Conservation (phyloP, 1,140 invertebrate genomes). For the Mesaphorura yosii region DNA sequence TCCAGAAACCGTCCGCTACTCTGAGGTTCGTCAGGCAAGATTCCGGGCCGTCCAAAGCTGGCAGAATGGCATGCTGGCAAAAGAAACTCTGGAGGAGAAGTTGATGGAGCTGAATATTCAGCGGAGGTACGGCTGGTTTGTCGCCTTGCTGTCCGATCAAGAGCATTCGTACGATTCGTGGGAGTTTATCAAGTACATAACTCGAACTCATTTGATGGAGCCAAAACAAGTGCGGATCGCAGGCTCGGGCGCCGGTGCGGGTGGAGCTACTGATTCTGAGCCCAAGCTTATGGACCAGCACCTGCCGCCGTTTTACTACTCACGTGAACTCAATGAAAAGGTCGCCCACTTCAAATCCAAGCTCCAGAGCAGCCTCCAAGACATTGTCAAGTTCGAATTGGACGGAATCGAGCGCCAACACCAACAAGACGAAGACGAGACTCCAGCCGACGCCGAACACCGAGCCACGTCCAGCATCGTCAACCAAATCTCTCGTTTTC, state of each 20-base stretch:
- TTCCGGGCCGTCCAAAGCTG: constrained; percentile 37
- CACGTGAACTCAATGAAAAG: constrained; percentile 11
- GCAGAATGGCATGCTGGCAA: constrained; percentile 47
- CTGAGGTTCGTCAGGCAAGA: constrained; percentile 36
- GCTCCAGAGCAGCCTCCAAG: neutral
- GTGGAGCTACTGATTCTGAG: too few relatives aligned
- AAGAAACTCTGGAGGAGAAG: constrained; percentile 68
- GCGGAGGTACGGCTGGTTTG: constrained; percentile 61
- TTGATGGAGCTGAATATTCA: constrained; percentile 59
- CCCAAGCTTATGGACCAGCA: too few relatives aligned
- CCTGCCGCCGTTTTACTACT: constrained; percentile 37
- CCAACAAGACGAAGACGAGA: neutral
- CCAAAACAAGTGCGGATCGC: too few relatives aligned
- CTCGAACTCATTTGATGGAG: constrained; percentile 52
- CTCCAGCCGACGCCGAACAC: constrained; percentile 7
- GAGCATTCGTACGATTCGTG: constrained; percentile 53
- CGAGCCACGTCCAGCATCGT: constrained; percentile 40
- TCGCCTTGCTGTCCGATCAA: constrained; percentile 47
- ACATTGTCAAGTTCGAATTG: constrained; percentile 6
- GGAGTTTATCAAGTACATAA: constrained; percentile 53
- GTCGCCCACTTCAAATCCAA: constrained; percentile 8
- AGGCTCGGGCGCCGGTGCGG: too few relatives aligned
- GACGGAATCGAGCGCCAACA: neutral
- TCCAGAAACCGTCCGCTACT: constrained; percentile 48
- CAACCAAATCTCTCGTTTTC: constrained; percentile 53